Percentiles rank a stretch among this genome's conserved stretches.
Conservation (phyloP, 2,113 vertebrate genomes). For the Oryzias javanicus region DNA sequence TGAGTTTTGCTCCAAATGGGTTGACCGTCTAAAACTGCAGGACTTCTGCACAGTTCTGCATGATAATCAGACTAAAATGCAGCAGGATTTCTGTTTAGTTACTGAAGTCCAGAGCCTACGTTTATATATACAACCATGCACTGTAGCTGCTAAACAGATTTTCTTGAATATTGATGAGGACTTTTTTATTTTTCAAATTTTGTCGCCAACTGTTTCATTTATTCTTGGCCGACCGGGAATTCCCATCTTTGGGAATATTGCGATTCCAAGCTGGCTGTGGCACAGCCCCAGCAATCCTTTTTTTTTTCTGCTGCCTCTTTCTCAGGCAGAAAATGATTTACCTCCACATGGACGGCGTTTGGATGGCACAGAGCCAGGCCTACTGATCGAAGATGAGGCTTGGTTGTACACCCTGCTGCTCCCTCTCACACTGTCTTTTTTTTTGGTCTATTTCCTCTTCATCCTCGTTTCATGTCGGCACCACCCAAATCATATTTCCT, state of each 20-base stretch:
- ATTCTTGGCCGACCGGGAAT: conserved; percentile 73
- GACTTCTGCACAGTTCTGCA: too few species aligned
- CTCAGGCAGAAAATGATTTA: conserved; percentile 78
- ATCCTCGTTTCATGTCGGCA: conserved; percentile 20
- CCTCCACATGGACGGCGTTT: conserved; percentile 62
- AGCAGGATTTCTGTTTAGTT: conserved; percentile 16
- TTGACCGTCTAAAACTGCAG: too few species aligned
- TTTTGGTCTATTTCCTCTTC: conserved; percentile 25
- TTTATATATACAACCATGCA: conserved; percentile 27
- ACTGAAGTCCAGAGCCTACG: conserved; percentile 19
- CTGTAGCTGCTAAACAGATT: conserved; percentile 42
- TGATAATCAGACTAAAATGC: conserved; percentile 2
- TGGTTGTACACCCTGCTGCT: conserved; percentile 48
- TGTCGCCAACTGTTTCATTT: conserved; percentile 72
- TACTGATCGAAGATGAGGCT: conserved; percentile 60
- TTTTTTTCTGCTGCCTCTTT: conserved; percentile 49
- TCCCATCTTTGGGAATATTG: conserved; percentile 73
- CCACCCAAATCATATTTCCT: conserved; percentile 32
- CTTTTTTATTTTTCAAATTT: conserved; percentile 45
- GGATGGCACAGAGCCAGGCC: conserved; percentile 69
- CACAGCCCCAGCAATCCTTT: conserved; percentile 55
- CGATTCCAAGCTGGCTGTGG: conserved; percentile 68
- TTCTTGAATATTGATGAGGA: conserved; percentile 75
- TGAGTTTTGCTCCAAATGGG: too few species aligned
- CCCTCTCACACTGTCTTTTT: conserved; percentile 33